A percentile compares a stretch with the other conserved stretches of the same genome.
Evolutionary conservation across 2,797 vertebrate genomes (phyloP).

Genomic region (Diceros bicornis): DNA sequence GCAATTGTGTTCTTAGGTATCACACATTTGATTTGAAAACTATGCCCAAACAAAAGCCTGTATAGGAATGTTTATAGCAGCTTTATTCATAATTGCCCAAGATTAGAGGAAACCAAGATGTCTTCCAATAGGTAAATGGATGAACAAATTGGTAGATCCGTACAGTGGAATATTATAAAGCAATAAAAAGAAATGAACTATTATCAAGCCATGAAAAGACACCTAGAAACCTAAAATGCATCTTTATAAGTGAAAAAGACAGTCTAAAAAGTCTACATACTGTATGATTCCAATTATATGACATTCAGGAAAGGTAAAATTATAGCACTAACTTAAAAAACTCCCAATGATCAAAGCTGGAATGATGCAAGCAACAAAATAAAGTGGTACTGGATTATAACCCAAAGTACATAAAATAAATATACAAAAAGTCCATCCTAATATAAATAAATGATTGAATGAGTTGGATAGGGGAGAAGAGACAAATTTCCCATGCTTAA

Average conservation of each 20-base stretch:
- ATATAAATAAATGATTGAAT: not conserved
- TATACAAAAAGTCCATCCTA: not conserved
- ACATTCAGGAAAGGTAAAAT: not conserved
- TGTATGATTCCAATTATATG: not conserved
- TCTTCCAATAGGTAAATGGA: not conserved
- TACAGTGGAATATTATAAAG: not conserved
- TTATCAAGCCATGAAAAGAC: not conserved
- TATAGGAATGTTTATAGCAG: not conserved
- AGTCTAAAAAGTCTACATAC: not conserved
- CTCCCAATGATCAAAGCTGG: not conserved
- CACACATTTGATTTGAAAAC: not conserved
- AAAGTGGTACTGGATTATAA: not conserved
- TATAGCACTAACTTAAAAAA: not conserved
- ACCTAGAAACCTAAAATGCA: not conserved
- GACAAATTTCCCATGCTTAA: not conserved
- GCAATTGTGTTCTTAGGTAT: not conserved
- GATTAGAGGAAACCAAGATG: not conserved
- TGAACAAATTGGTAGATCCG: not conserved
- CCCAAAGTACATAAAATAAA: not conserved
- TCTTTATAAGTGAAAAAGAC: not conserved
- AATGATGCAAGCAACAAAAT: not conserved
- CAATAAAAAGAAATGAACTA: conserved; percentile 14
- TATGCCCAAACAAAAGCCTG: not conserved
- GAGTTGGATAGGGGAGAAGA: not conserved
- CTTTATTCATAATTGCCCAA: not conserved